Conservation (phyloP, 2,888 invertebrate species). For the Thysanoteuthis rhombus region DNA sequence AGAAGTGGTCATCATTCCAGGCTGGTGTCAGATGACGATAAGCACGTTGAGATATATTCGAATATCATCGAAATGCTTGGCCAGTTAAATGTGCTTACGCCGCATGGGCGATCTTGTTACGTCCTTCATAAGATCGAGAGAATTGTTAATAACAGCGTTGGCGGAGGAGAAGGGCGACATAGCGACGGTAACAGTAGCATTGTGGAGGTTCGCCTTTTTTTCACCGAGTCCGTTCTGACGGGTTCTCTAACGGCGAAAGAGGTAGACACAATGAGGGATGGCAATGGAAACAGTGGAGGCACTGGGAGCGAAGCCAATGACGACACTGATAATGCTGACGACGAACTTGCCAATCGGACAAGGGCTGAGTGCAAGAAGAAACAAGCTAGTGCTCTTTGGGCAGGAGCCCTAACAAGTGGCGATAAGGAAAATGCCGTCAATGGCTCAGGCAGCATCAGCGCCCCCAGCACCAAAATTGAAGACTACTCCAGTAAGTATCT, state of each 20-base stretch:
- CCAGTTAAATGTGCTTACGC: neutral
- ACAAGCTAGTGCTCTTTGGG: neutral
- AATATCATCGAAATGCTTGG: neutral
- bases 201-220: neutral
- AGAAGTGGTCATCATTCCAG: neutral
- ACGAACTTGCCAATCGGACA: neutral
- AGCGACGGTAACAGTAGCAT: neutral
- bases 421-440: neutral
- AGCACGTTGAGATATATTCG: neutral
- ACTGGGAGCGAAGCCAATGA: constrained; percentile 12
- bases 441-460: neutral
- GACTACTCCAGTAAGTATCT: neutral
- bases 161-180: neutral
- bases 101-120: neutral
- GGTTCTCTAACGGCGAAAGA: neutral
- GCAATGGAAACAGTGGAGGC: constrained; percentile 12
- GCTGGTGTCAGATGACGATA: neutral
- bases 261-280: neutral
- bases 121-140: neutral
- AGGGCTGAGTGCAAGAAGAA: neutral
- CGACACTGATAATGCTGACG: neutral
- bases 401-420: neutral
- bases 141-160: neutral
- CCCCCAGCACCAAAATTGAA: constrained; percentile 12
- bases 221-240: neutral